Evolutionary conservation across 2,888 invertebrate species (phyloP).

Genomic region (Eristalinus aeneus): DNA sequence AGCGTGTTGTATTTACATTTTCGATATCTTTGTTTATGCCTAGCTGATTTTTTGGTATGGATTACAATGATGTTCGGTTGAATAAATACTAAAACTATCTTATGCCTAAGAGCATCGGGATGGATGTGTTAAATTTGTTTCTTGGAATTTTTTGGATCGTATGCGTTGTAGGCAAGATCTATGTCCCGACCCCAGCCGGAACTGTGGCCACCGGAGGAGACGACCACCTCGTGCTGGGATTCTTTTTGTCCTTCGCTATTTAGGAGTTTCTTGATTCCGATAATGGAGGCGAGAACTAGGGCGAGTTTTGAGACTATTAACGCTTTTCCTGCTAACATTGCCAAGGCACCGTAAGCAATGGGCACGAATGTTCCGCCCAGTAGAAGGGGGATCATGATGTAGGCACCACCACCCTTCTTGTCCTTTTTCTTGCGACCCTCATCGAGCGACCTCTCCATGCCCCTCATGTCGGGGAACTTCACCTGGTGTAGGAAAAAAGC

Average conservation of each 20-base stretch:
- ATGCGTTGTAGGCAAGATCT: slow-evolving; percentile 84
- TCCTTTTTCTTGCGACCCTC: slow-evolving; percentile 86
- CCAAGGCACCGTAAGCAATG: slow-evolving; percentile 90
- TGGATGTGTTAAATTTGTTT: slow-evolving; percentile 71
- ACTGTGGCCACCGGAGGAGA: slow-evolving; percentile 85
- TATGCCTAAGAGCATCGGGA: neutral
- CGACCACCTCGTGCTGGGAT: slow-evolving; percentile 87
- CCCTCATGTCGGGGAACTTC: slow-evolving; percentile 87
- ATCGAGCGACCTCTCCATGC: slow-evolving; percentile 83
- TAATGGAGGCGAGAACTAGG: slow-evolving; percentile 90
- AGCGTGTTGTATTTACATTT: slow-evolving; percentile 41
- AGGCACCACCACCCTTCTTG: slow-evolving; percentile 85
- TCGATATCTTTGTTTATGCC: slow-evolving; percentile 16
- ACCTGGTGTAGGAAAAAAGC: slow-evolving; percentile 81
- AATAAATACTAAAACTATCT: slow-evolving; percentile 22
- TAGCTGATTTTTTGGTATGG: slow-evolving; percentile 42
- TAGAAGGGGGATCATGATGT: slow-evolving; percentile 89
- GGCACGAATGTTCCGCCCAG: slow-evolving; percentile 91
- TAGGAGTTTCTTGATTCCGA: slow-evolving; percentile 91
- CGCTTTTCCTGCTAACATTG: slow-evolving; percentile 91
- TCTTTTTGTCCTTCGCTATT: slow-evolving; percentile 85
- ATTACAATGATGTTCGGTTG: slow-evolving; percentile 39
- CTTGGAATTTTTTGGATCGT: slow-evolving; percentile 79
- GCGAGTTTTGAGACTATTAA: slow-evolving; percentile 92
- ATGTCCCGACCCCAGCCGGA: slow-evolving; percentile 88